These are phyloP conservation scores for Dicerorhinus sumatrensis DNA, from an alignment of 2,113 vertebrate species.

Conservation along the genomic window DNA sequence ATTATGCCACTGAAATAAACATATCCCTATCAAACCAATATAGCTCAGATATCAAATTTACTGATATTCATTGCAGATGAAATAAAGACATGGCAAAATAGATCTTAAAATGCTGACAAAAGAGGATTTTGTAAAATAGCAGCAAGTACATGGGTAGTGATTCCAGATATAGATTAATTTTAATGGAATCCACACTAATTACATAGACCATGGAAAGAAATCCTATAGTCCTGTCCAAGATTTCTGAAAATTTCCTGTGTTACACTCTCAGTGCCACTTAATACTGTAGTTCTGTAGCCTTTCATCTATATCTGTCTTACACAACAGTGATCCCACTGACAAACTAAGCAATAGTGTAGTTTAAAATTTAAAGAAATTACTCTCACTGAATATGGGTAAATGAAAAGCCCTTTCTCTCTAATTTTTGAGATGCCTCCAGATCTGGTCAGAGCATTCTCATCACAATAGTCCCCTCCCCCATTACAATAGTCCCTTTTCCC, in stretches of 20 bases:
- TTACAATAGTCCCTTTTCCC: not conserved
- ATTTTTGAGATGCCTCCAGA: not conserved
- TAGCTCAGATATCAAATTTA: not conserved
- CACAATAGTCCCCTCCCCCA: too few relatives aligned
- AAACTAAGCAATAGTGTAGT: not conserved
- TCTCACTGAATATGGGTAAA: not conserved
- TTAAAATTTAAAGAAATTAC: not conserved
- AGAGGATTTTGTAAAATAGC: not conserved
- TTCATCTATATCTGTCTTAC: not conserved
- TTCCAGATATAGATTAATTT: not conserved
- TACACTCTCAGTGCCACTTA: not conserved
- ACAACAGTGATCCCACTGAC: not conserved
- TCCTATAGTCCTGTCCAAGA: not conserved
- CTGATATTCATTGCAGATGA: not conserved
- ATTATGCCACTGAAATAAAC: not conserved
- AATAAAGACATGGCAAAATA: not conserved
- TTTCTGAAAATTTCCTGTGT: not conserved
- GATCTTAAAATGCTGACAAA: not conserved
- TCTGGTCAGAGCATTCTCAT: not conserved
- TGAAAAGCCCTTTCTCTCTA: not conserved
- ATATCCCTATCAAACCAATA: not conserved
- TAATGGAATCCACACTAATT: not conserved
- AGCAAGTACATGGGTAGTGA: not conserved
- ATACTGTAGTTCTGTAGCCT: not conserved
- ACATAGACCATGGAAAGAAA: not conserved